These are phyloP conservation scores for Pygocentrus nattereri DNA, from an alignment of 2,797 vertebrate genomes.

Conservation along the genomic window DNA sequence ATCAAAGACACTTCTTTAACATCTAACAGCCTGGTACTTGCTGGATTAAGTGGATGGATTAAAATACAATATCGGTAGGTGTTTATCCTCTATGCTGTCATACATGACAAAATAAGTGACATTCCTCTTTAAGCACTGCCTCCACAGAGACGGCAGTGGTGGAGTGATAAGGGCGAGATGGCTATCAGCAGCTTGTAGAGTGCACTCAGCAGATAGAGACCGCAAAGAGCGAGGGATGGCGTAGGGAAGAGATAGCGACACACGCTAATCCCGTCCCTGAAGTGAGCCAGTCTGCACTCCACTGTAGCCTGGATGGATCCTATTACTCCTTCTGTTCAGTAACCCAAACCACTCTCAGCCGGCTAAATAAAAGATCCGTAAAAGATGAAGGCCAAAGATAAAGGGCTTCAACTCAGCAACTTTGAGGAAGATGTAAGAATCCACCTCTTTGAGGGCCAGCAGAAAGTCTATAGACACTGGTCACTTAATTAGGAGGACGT, in stretches of 20 bases:
- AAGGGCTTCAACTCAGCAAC: neutral
- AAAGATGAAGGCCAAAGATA: neutral
- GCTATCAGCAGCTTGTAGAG: conserved; percentile 33
- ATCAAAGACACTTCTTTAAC: conserved; percentile 4
- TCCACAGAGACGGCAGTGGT: neutral
- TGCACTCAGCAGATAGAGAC: conserved; percentile 5
- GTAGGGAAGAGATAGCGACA: neutral
- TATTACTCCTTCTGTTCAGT: conserved; percentile 25
- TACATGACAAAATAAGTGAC: conserved; percentile 20
- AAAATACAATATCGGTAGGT: conserved; percentile 1
- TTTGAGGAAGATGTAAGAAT: neutral
- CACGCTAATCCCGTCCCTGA: neutral
- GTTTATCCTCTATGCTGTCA: conserved; percentile 1
- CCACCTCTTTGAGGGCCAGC: too few relatives aligned
- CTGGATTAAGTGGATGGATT: neutral
- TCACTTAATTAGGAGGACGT: too few relatives aligned
- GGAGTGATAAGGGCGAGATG: conserved; percentile 23
- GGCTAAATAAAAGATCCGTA: conserved; percentile 22
- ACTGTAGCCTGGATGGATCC: conserved; percentile 11
- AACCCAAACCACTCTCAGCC: conserved; percentile 19
- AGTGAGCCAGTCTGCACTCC: neutral
- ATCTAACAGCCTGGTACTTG: neutral
- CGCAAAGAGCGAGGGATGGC: neutral
- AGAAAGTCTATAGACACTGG: too few relatives aligned
- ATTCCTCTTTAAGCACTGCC: conserved; percentile 35